Evolutionary conservation across 2,113 vertebrate genomes (phyloP).

Genomic region (Megaleporinus macrocephalus): DNA sequence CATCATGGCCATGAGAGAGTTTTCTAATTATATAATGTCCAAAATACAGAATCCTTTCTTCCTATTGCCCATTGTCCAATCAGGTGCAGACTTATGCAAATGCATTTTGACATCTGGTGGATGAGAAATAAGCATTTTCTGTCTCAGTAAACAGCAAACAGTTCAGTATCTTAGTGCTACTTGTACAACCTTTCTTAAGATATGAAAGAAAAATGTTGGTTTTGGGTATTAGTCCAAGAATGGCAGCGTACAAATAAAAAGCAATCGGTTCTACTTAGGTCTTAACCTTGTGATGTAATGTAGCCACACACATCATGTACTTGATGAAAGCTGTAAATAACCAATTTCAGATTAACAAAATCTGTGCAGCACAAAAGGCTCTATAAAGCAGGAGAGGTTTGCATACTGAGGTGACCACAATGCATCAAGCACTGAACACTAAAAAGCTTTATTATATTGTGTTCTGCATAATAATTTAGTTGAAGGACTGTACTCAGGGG

Average conservation of each 20-base stretch:
- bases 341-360: not conserved
- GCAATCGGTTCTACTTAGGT: too few relatives aligned
- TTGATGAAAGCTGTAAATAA: not conserved
- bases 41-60: too few relatives aligned
- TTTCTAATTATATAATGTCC: too few relatives aligned
- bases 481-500: not conserved
- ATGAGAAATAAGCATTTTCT: not conserved
- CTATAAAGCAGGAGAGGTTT: not conserved
- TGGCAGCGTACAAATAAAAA: too few relatives aligned
- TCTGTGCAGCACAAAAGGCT: not conserved
- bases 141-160: not conserved
- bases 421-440: not conserved
- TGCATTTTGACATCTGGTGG: not conserved
- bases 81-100: not conserved
- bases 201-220: not conserved
- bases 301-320: not conserved
- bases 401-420: not conserved
- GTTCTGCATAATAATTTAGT: conserved; percentile 1
- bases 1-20: too few relatives aligned
- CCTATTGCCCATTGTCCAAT: too few relatives aligned
- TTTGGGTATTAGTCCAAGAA: not conserved
- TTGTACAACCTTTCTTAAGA: too few relatives aligned
- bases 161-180: not conserved
- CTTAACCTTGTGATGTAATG: not conserved
- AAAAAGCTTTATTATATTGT: not conserved